Conservation (phyloP, 2,113 vertebrate genomes). For the Scartelaos histophorus region DNA sequence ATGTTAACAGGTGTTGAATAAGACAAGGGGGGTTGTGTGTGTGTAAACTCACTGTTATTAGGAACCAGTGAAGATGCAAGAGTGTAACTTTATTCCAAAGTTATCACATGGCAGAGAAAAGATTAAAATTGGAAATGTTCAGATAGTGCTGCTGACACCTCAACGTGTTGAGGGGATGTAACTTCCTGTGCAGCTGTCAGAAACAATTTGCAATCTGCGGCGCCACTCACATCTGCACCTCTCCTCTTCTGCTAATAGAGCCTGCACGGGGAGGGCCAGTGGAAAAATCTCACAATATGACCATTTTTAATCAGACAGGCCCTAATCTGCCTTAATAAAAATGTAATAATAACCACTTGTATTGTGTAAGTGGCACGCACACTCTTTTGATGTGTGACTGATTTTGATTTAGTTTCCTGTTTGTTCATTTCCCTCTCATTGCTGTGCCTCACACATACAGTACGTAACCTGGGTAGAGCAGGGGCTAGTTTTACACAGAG, state of each 20-base stretch:
- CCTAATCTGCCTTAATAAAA: conserved; percentile 25
- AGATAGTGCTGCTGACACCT: conserved; percentile 73
- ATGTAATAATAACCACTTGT: conserved; percentile 41
- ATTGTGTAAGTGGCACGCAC: not conserved
- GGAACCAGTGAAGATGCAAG: conserved; percentile 33
- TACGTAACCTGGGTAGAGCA: conserved; percentile 51
- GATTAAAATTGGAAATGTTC: conserved; percentile 75
- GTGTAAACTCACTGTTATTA: conserved; percentile 61
- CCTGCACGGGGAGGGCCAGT: conserved; percentile 34
- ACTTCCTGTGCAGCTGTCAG: conserved; percentile 78
- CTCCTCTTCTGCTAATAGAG: conserved; percentile 46
- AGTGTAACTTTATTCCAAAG: conserved; percentile 63
- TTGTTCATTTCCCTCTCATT: conserved; percentile 54
- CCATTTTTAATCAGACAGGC: conserved; percentile 52
- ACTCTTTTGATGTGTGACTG: conserved; percentile 29
- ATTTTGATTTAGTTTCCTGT: conserved; percentile 23
- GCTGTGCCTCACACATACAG: not conserved
- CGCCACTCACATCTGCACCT: conserved; percentile 52
- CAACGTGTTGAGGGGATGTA: conserved; percentile 67
- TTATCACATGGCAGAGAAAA: conserved; percentile 67
- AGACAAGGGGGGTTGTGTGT: conserved; percentile 6
- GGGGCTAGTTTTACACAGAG: conserved; percentile 45
- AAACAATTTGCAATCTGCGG: conserved; percentile 58
- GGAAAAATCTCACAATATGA: conserved; percentile 48
- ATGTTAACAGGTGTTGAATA: conserved; percentile 1